Base-by-base conservation (phyloP, 1,140 invertebrate genomes). In the Orius laevigatus region DNA sequence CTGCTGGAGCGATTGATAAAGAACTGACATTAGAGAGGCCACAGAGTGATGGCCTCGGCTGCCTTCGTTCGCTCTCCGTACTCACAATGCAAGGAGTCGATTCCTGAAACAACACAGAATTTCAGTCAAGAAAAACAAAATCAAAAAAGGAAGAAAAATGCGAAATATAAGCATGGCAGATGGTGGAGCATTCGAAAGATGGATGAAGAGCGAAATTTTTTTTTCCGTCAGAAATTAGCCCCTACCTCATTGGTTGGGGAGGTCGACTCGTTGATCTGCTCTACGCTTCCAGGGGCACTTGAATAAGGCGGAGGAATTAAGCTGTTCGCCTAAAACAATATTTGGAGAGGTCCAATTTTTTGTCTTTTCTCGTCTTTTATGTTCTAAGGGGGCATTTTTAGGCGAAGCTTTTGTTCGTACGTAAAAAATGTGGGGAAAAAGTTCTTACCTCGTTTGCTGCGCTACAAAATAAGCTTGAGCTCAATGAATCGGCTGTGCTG, bases 231-330 rank as follows among this genome's bases (percentile, higher is more conserved):
- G 65, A 58, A 49, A 64, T 56, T 38, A 38, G 36, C n/a, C n/a
- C n/a, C 36, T 50, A 63, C 54, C 51, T 60, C 55, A 49, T 53
- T 54, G 19, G 58, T 56, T 52, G 62, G 49, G 57, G 56, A 57
- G 64, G 62, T 51, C 53, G 51, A 56, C 53, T 65, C 57, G 63
- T 62, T 53, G 67, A 74, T 64, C 58, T 71, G 73, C 63, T 75
- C 79, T 40, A 79, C 69, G 62, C 78, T 82, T 55, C 75, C 75
- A 49, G 80, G 55, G 75, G 57, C 77, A 77, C n/a, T 56, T 20
- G 80, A 83, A 60, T 85, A 85, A 4, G 81, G 80, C 16, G 81
- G 81, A 36, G 81, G 81, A 48, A 85, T 76, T 59, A 82, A 71
- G 18, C 76, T 78, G 59, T 85, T 84, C 14, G 79, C 78, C 70